Evolutionary conservation across 2,888 invertebrate genomes (phyloP).

Genomic region (Drosophila mulleri): DNA sequence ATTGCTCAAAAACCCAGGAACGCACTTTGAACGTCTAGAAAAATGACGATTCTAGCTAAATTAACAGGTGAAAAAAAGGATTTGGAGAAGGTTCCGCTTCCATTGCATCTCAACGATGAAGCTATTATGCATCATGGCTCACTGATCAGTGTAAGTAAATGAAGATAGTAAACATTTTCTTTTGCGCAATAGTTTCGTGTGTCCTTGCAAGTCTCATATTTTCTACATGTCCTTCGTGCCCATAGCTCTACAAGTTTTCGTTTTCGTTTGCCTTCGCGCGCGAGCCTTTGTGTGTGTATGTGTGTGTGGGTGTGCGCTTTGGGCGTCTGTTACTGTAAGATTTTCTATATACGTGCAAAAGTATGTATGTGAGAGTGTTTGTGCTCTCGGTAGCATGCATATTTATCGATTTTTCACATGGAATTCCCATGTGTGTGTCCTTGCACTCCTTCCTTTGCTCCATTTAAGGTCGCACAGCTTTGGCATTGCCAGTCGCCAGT

Average conservation of each 20-base stretch:
- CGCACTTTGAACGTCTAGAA: background rate
- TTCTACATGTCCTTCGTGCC: conserved; percentile 49
- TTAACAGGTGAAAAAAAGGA: conserved; percentile 90
- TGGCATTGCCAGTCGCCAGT: conserved; percentile 20
- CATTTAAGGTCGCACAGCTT: conserved; percentile 42
- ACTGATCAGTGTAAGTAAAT: conserved; percentile 74
- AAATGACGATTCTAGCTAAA: conserved; percentile 93
- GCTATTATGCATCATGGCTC: conserved; percentile 74
- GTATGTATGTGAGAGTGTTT: conserved; percentile 10
- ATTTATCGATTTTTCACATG: conserved; percentile 72
- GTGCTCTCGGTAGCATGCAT: conserved; percentile 58
- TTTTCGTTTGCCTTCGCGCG: conserved; percentile 47
- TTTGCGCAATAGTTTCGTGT: conserved; percentile 61
- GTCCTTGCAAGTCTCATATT: conserved; percentile 60
- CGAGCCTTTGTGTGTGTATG: conserved; percentile 13
- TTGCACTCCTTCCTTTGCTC: conserved; percentile 63
- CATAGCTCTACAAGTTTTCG: conserved; percentile 71
- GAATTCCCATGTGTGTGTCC: conserved; percentile 67
- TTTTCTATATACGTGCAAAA: conserved; percentile 38
- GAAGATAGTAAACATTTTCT: conserved; percentile 29
- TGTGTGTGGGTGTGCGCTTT: conserved; percentile 3
- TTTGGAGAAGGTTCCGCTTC: conserved; percentile 88
- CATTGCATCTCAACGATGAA: conserved; percentile 86
- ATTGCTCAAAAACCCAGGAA: conserved; percentile 13
- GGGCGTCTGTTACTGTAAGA: conserved; percentile 31